Evolutionary conservation across 1,140 invertebrate species (phyloP).

Genomic region (Tetraneura akinire): DNA sequence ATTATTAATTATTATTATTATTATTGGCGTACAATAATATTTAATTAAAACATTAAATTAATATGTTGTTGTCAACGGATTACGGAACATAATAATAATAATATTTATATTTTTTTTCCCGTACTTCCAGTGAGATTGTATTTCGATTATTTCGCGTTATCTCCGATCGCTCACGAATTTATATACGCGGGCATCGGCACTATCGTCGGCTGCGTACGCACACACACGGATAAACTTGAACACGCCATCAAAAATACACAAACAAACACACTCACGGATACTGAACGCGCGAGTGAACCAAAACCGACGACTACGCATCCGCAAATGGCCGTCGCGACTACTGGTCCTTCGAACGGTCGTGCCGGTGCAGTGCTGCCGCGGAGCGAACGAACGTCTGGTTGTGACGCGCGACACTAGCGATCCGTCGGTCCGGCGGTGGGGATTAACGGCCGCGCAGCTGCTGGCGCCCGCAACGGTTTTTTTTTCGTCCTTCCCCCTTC

Average conservation of each 20-base stretch:
- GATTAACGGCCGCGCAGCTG: background rate
- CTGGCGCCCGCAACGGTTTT: constrained; percentile 50
- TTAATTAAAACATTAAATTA: too few relatives aligned
- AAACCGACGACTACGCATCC: constrained; percentile 31
- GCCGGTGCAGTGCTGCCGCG: background rate
- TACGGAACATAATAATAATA: too few relatives aligned
- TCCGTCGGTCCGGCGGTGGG: background rate
- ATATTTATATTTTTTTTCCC: too few relatives aligned
- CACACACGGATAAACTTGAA: too few relatives aligned
- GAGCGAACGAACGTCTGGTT: background rate
- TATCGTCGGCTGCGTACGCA: too few relatives aligned
- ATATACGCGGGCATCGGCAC: too few relatives aligned
- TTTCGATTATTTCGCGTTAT: too few relatives aligned
- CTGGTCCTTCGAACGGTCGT: background rate
- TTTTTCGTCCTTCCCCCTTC: background rate
- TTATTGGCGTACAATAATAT: too few relatives aligned
- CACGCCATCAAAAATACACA: background rate
- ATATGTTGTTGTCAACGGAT: too few relatives aligned
- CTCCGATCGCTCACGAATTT: too few relatives aligned
- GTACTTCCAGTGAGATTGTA: background rate
- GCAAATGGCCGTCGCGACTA: constrained; percentile 45
- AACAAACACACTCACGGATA: background rate
- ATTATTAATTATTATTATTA: too few relatives aligned
- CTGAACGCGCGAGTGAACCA: background rate
- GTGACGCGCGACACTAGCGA: background rate